A percentile compares a stretch with the other conserved stretches of the same genome.
phyloP scores from a whole-genome alignment of 2,113 vertebrate species.

The Calidris pygmaea region DNA sequence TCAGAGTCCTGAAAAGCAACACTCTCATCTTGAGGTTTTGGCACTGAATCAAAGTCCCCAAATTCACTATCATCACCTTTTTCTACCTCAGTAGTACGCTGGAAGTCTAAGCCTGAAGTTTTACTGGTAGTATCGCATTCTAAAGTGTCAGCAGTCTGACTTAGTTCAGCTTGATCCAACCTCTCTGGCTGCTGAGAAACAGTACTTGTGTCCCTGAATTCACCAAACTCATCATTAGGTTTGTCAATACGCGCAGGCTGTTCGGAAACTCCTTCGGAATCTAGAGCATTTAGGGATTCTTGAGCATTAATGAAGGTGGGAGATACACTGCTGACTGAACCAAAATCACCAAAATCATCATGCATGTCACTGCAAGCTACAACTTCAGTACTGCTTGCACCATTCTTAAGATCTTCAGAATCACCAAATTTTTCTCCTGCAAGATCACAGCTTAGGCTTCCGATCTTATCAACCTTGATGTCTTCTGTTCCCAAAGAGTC shows the following conservation, averaged over 20 bases:
- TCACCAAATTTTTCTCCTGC: slow-evolving; percentile 29
- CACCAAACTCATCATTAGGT: slow-evolving; percentile 72
- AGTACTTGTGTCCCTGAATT: slow-evolving; percentile 69
- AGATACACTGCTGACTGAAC: slow-evolving; percentile 77
- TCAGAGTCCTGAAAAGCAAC: slow-evolving; percentile 82
- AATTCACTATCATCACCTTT: slow-evolving; percentile 67
- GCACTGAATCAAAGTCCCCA: slow-evolving; percentile 75
- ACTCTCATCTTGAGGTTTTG: slow-evolving; percentile 70
- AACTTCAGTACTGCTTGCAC: slow-evolving; percentile 59
- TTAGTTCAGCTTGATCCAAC: slow-evolving; percentile 61
- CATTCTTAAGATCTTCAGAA: slow-evolving; percentile 56
- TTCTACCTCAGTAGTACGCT: slow-evolving; percentile 62
- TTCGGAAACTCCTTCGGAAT: slow-evolving; percentile 68
- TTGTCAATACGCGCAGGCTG: slow-evolving; percentile 56
- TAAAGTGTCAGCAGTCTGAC: slow-evolving; percentile 44
- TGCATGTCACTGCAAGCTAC: slow-evolving; percentile 58
- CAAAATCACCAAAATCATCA: slow-evolving; percentile 83
- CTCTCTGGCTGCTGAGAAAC: slow-evolving; percentile 68
- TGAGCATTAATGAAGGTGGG: slow-evolving; percentile 50
- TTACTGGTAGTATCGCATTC: slow-evolving; percentile 42
- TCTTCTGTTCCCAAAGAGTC: slow-evolving; percentile 43
- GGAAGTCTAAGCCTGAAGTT: slow-evolving; percentile 28
- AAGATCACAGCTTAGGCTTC: slow-evolving; percentile 41
- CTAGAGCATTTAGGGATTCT: slow-evolving; percentile 40
- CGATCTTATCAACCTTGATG: not conserved